Base-by-base conservation (phyloP, 2,888 invertebrate genomes). In the Hemaris fuciformis region DNA sequence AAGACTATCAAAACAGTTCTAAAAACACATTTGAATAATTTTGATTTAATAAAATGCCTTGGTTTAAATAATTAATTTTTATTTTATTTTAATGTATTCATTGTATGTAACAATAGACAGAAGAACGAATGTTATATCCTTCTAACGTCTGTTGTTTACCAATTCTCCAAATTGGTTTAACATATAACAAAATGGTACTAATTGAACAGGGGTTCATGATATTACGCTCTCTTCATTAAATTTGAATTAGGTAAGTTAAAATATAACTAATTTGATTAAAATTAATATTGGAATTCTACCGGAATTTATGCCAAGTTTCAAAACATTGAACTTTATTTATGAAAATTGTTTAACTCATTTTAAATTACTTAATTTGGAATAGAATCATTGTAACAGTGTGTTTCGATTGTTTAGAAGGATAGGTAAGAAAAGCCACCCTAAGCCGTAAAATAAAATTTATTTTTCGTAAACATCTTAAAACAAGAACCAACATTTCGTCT, bases 371-470 rank as follows among this genome's bases (percentile, higher is more conserved):
- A n/a, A n/a, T n/a, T 4, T 34, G 6, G n/a, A 25, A 48, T 0
- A n/a, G 5, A 20, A 20, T 62, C 60, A 64, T 66, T 62, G 58
- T 59, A 59, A 57, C 34, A 22, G 3, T 48, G 23, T 5, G 27
- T n/a, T n/a, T 1, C n/a, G 15, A 8, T 5, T 41, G 15, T 3
- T 46, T 15, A 15, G 13, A 13, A 5, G n/a, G 38, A n/a, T 4
- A 10, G 34, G 38, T 25, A 59, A 58, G 66, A 72, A 79, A 79
- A 77, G 69, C 69, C 71, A 65, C 41, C 64, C 60, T 81, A 88
- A 88, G 88, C 89, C 81, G 77, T 72, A 89, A 91, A 90, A 89
- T 89, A 89, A 85, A 63, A 81, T 89, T 88, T 89, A 88, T 89
- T 91, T 38, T 84, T 67, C 81, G 80, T 87, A 87, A 88, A 88